Evolutionary conservation across 2,797 vertebrate genomes (phyloP).

Genomic region (Helostoma temminkii): DNA sequence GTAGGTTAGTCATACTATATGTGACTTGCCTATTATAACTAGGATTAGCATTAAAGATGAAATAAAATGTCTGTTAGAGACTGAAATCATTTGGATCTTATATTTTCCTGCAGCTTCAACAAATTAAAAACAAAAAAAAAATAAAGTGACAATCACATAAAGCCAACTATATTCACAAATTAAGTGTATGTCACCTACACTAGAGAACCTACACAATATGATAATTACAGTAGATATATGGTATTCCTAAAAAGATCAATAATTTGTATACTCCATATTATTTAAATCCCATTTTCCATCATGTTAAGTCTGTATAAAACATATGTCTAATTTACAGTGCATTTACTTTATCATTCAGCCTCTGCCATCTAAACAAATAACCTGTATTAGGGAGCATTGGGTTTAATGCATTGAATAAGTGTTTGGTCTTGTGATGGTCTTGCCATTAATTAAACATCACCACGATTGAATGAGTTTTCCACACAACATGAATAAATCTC

Average conservation of each 20-base stretch:
- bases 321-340: neutral
- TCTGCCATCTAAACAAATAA: conserved; percentile 14
- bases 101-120: too few relatives aligned
- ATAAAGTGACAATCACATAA: too few relatives aligned
- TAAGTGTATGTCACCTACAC: too few relatives aligned
- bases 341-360: neutral
- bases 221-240: neutral
- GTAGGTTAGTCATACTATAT: neutral
- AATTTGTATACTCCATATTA: neutral
- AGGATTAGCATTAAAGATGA: conserved; percentile 1
- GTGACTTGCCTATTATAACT: neutral
- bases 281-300: neutral
- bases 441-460: conserved; percentile 12
- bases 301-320: neutral
- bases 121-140: too few relatives aligned
- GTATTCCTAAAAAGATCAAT: neutral
- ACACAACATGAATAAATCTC: conserved; percentile 15
- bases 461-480: conserved; percentile 3
- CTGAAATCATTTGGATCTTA: neutral
- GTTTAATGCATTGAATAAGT: neutral
- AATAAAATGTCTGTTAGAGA: neutral
- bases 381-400: too few relatives aligned
- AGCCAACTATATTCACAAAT: too few relatives aligned
- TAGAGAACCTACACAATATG: neutral
- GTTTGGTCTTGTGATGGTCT: conserved; percentile 7